Conservation (phyloP, 2,888 invertebrate species). For the Pandemis heparana region DNA sequence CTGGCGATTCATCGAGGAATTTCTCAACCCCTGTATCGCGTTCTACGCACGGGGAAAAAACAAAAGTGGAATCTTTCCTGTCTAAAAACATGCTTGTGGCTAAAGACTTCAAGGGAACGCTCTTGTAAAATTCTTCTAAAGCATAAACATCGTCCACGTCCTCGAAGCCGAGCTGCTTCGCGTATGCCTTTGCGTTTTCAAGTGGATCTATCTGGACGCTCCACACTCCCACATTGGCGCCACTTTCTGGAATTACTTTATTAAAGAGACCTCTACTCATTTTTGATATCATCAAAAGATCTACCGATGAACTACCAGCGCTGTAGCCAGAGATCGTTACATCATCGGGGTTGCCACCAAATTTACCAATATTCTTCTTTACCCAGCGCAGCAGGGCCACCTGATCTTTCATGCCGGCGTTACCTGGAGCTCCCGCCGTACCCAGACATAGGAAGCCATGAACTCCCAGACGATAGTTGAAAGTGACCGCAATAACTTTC, state of each 20-base stretch:
- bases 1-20: slow-evolving; percentile 14
- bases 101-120: slow-evolving; percentile 4
- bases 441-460: slow-evolving; percentile 43
- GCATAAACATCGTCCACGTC: slow-evolving; percentile 10
- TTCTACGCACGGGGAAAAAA: slow-evolving; percentile 11
- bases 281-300: slow-evolving; percentile 35
- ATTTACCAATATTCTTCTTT: slow-evolving; percentile 28
- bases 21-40: neutral
- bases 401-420: slow-evolving; percentile 46
- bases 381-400: slow-evolving; percentile 34
- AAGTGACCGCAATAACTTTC: slow-evolving; percentile 36
- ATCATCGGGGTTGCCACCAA: slow-evolving; percentile 42
- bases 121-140: slow-evolving; percentile 19
- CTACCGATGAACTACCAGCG: slow-evolving; percentile 36
- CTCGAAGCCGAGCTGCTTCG: slow-evolving; percentile 7
- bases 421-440: slow-evolving; percentile 43
- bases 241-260: slow-evolving; percentile 41
- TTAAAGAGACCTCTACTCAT: slow-evolving; percentile 38
- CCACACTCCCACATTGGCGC: slow-evolving; percentile 16
- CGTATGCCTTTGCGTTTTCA: slow-evolving; percentile 5
- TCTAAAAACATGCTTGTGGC: neutral
- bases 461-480: slow-evolving; percentile 40
- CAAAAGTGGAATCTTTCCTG: slow-evolving; percentile 9
- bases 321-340: slow-evolving; percentile 35
- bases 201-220: slow-evolving; percentile 32